Evolutionary conservation across 2,797 vertebrate species (phyloP).

Genomic region (Catamblyrhynchus diadema): DNA sequence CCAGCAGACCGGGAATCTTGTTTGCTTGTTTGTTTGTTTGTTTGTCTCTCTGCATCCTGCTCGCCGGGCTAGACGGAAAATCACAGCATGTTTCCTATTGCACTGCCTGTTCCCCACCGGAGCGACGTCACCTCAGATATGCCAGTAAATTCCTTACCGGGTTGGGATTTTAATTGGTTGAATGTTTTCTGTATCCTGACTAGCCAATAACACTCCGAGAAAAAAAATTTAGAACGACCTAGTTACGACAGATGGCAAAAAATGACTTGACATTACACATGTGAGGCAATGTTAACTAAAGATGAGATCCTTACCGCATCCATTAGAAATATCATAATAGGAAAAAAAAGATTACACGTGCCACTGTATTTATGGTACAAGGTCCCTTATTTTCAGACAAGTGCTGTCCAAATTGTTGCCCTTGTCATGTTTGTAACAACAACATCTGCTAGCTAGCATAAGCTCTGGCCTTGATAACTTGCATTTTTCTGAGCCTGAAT

Average conservation of each 20-base stretch:
- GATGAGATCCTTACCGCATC: not conserved
- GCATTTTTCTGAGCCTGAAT: not conserved
- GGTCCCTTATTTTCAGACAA: slow-evolving; percentile 8
- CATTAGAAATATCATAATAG: slow-evolving; percentile 4
- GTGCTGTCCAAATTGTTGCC: not conserved
- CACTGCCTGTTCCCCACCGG: not conserved
- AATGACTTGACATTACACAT: slow-evolving; percentile 18
- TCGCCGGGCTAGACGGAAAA: not conserved
- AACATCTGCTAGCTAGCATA: not conserved
- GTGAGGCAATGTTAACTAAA: slow-evolving; percentile 9
- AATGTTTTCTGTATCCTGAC: slow-evolving; percentile 44
- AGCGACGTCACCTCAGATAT: slow-evolving; percentile 63
- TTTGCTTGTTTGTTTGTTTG: not conserved
- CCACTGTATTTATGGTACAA: not conserved
- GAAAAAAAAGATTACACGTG: not conserved
- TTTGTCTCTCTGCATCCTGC: not conserved
- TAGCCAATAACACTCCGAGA: slow-evolving; percentile 49
- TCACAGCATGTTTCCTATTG: not conserved
- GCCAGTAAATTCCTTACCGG: slow-evolving; percentile 61
- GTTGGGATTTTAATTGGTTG: slow-evolving; percentile 45
- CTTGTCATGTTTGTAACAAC: not conserved
- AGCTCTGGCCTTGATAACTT: slow-evolving; percentile 23
- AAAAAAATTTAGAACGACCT: slow-evolving; percentile 29
- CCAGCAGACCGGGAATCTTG: not conserved
- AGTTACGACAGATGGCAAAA: slow-evolving; percentile 25